Conservation (phyloP, 2,888 invertebrate genomes). For the Tetragonisca angustula region DNA sequence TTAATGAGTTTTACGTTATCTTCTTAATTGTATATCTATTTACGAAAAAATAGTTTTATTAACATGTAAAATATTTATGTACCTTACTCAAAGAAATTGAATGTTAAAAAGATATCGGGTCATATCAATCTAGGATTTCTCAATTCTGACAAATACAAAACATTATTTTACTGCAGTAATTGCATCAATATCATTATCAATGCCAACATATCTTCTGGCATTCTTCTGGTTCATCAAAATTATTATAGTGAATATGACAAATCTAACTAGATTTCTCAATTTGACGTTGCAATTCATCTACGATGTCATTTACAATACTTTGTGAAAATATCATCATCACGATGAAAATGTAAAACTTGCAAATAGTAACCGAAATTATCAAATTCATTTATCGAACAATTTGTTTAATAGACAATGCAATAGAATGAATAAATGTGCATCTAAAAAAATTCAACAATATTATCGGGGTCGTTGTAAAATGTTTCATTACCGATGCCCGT, state of each 20-base stretch:
- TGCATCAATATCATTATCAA: constrained; percentile 29
- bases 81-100: not conserved
- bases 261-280: not conserved
- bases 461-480: constrained; percentile 44
- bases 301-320: not conserved
- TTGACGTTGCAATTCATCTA: not conserved
- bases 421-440: not conserved
- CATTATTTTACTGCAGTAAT: constrained; percentile 16
- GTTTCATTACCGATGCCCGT: constrained; percentile 45
- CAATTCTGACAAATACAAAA: not conserved
- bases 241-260: not conserved
- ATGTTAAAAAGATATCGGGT: not conserved
- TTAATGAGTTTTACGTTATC: constrained; percentile 40
- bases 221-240: not conserved
- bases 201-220: not conserved
- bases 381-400: not conserved
- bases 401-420: not conserved
- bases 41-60: not conserved
- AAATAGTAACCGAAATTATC: not conserved
- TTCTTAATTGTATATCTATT: constrained; percentile 23
- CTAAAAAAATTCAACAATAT: constrained; percentile 40
- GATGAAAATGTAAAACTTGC: constrained; percentile 8
- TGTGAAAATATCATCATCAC: not conserved
- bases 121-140: not conserved
- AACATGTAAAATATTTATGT: not conserved